Percentiles rank a stretch among this genome's conserved stretches.
phyloP scores from a whole-genome alignment of 1,140 invertebrate genomes.

The Caenorhabditis remanei region DNA sequence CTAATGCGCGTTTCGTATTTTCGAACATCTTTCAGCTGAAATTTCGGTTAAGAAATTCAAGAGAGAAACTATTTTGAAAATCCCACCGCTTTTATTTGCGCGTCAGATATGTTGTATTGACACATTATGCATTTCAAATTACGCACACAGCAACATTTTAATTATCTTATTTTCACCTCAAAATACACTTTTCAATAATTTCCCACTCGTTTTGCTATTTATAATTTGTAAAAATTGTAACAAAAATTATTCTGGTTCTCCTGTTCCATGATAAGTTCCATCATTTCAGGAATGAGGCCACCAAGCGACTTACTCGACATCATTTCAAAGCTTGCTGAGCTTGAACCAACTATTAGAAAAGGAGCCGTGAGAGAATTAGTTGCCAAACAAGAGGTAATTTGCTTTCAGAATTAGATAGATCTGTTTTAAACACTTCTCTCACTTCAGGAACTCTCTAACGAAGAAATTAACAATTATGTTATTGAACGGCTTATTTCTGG shows the following conservation, averaged over 20 bases:
- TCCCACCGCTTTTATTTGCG: constrained; percentile 5
- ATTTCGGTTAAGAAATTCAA: not conserved
- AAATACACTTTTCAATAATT: too few species aligned
- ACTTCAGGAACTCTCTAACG: constrained; percentile 3
- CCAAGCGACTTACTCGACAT: constrained; percentile 15
- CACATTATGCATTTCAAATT: not conserved
- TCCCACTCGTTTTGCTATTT: too few species aligned
- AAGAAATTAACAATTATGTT: constrained; percentile 13
- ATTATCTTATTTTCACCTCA: too few species aligned
- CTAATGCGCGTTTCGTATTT: constrained; percentile 14
- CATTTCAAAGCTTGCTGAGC: constrained; percentile 37
- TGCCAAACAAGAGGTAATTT: not conserved
- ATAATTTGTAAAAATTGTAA: too few species aligned
- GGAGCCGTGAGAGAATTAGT: not conserved
- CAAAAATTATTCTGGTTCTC: too few species aligned
- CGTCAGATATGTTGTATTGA: not conserved
- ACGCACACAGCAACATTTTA: too few species aligned
- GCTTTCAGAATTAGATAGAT: not conserved
- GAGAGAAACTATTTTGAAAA: not conserved
- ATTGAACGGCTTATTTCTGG: constrained; percentile 34
- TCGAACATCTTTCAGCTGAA: constrained; percentile 8
- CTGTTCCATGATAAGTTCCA: too few species aligned
- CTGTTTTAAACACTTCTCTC: not conserved
- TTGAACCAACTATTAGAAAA: constrained; percentile 3
- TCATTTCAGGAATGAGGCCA: constrained; percentile 24